phyloP scores from a whole-genome alignment of 1,140 invertebrate species.

The Stegodyphus mimosarum region DNA sequence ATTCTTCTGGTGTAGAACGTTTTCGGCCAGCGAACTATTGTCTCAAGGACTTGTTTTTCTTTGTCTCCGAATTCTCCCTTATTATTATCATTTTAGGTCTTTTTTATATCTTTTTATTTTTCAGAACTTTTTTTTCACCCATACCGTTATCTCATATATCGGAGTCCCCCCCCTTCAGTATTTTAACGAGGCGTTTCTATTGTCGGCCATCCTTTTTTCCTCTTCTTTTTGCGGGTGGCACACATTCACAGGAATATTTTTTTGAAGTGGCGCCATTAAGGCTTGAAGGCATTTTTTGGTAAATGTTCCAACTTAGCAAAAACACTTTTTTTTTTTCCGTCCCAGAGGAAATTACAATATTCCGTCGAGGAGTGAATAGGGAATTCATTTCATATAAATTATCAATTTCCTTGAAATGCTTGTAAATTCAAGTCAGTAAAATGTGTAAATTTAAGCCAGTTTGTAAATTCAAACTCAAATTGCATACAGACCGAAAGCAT shows the following conservation, averaged over 20 bases:
- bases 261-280: constrained; percentile 22
- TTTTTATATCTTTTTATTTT: background rate
- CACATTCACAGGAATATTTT: constrained; percentile 1
- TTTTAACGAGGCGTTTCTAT: background rate
- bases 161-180: background rate
- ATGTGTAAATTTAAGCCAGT: no score
- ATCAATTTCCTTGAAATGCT: no score
- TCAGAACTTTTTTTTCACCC: background rate
- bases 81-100: background rate
- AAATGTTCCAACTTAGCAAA: no score
- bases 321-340: no score
- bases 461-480: no score
- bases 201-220: no score
- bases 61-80: constrained; percentile 26
- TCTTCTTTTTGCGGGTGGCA: no score
- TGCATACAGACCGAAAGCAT: no score
- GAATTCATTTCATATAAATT: no score
- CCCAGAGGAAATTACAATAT: no score
- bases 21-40: constrained; percentile 21
- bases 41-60: constrained; percentile 32
- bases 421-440: no score
- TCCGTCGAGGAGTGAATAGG: no score
- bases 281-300: background rate
- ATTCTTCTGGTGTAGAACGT: constrained; percentile 31
- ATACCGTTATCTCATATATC: background rate